Conservation (phyloP, 2,797 vertebrate species). For the Natrix natrix region DNA sequence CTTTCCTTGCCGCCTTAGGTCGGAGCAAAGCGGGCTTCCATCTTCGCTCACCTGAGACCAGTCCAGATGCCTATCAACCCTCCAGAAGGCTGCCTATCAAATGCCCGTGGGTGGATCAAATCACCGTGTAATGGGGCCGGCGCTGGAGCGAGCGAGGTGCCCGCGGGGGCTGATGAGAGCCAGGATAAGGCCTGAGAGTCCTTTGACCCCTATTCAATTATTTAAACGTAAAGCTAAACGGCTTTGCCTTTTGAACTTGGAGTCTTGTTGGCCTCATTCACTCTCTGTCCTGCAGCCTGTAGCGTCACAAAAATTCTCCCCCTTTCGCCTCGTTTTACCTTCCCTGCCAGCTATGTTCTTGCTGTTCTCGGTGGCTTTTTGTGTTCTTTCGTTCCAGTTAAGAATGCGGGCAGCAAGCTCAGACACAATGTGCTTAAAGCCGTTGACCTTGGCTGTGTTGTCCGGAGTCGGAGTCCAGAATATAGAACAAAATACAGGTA, state of each 20-base stretch:
- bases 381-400: not conserved
- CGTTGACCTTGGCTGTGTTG: not conserved
- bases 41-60: conserved; percentile 67
- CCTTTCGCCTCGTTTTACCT: not conserved
- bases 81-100: conserved; percentile 38
- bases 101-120: conserved; percentile 64
- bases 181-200: conserved; percentile 42
- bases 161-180: conserved; percentile 50
- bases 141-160: conserved; percentile 24
- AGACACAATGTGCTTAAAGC: not conserved
- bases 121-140: conserved; percentile 54
- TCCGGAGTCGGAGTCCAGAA: not conserved
- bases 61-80: conserved; percentile 63
- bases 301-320: not conserved
- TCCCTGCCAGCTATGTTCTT: not conserved
- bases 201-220: conserved; percentile 56
- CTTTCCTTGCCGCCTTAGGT: not conserved
- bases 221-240: conserved; percentile 57
- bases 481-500: not conserved
- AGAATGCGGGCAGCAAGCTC: not conserved
- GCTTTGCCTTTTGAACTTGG: conserved; percentile 52
- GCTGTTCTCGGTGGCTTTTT: not conserved
- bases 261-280: not conserved
- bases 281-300: not conserved
- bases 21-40: not conserved